Conservation (phyloP, 92 coral and sea anemone species). For the Phenganax subtilis region DNA sequence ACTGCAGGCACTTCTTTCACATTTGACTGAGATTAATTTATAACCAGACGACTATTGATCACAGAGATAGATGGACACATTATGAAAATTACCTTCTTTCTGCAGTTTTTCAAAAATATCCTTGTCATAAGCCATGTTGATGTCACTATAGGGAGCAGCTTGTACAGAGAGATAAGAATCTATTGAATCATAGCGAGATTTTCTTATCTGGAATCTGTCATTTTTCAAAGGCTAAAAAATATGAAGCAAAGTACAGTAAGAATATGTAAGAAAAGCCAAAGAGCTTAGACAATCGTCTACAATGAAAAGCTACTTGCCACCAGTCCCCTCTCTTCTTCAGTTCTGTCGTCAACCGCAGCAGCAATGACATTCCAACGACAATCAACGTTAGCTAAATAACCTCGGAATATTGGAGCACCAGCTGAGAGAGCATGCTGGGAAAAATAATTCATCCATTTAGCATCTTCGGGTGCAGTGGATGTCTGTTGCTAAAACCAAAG, state of each 20-base stretch:
- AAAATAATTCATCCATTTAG: not conserved
- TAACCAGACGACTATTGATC: too few species aligned
- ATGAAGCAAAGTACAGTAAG: not conserved
- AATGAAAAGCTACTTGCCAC: conserved; percentile 50
- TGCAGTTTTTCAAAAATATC: conserved; percentile 67
- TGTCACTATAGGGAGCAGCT: conserved; percentile 82
- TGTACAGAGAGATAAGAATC: conserved; percentile 85
- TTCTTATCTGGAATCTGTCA: conserved; percentile 57
- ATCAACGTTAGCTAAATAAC: conserved; percentile 86
- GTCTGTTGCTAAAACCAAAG: not conserved
- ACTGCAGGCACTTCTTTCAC: not conserved
- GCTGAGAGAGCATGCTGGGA: conserved; percentile 93
- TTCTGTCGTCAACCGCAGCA: conserved; percentile 93
- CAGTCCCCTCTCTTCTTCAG: conserved; percentile 87
- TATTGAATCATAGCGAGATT: conserved; percentile 93
- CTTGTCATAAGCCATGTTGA: conserved; percentile 66
- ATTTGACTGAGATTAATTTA: not conserved
- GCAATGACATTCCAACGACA: conserved; percentile 96
- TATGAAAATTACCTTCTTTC: conserved; percentile 56
- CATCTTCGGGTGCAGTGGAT: not conserved
- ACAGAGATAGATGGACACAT: not conserved
- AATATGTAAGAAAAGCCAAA: not conserved
- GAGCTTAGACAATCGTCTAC: not conserved
- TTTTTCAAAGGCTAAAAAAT: conserved; percentile 63
- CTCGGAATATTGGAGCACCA: conserved; percentile 86